These are phyloP conservation scores for Drosophila mauritiana DNA, from an alignment of 1,140 invertebrate genomes.

Conservation along the genomic window DNA sequence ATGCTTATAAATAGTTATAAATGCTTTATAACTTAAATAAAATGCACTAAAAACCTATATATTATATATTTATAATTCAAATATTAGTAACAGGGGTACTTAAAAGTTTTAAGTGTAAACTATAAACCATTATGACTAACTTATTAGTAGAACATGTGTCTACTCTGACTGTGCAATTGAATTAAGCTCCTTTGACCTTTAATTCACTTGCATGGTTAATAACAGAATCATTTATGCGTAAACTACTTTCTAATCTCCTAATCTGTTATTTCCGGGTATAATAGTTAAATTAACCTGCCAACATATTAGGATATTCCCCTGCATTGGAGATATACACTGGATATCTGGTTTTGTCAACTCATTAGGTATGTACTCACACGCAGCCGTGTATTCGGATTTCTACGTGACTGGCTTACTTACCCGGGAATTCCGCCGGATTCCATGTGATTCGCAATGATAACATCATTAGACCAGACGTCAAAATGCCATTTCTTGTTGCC, in stretches of 20 bases:
- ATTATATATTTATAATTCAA: too few species aligned
- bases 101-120: too few species aligned
- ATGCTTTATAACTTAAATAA: neutral
- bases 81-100: neutral
- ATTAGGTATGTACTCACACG: constrained; percentile 37
- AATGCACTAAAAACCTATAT: neutral
- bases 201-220: neutral
- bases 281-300: constrained; percentile 10
- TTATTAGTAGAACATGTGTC: neutral
- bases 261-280: constrained; percentile 6
- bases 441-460: constrained; percentile 98
- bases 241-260: constrained; percentile 17
- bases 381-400: neutral
- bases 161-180: neutral
- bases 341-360: constrained; percentile 20
- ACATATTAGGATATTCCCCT: constrained; percentile 1
- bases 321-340: too few species aligned
- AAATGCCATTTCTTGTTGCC: constrained; percentile 98
- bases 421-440: constrained; percentile 97
- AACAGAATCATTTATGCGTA: constrained; percentile 6
- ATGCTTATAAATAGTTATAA: too few species aligned
- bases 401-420: constrained; percentile 85
- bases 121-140: neutral
- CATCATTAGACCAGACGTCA: constrained; percentile 99
- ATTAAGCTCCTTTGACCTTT: neutral